Conservation (phyloP, 1,140 invertebrate species). For the Magallana angulata region DNA sequence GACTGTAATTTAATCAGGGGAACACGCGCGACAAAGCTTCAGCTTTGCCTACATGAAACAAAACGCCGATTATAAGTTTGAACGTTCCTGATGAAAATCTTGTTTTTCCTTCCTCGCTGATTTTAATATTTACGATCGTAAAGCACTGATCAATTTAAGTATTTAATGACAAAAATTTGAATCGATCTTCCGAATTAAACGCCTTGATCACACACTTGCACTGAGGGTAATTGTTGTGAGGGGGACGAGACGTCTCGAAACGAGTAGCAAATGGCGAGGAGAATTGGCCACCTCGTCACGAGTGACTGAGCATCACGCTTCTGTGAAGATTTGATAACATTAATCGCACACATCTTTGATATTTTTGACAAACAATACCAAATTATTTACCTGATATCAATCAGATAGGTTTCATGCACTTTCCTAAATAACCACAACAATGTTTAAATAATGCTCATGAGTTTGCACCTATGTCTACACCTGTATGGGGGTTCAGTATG, state of each 20-base stretch:
- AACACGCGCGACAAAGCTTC: constrained; percentile 32
- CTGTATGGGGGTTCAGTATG: neutral
- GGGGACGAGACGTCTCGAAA: constrained; percentile 8
- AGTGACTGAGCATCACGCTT: constrained; percentile 23
- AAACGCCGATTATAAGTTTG: constrained; percentile 29
- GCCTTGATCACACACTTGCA: constrained; percentile 30
- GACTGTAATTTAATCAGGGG: constrained; percentile 42
- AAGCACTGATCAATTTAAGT: constrained; percentile 33
- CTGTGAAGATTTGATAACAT: constrained; percentile 4
- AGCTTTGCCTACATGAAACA: constrained; percentile 16
- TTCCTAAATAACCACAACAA: constrained; percentile 28
- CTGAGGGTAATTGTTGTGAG: constrained; percentile 19
- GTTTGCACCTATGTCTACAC: neutral
- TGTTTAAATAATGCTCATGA: neutral
- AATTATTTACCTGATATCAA: neutral
- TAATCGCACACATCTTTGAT: neutral
- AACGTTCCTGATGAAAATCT: constrained; percentile 29
- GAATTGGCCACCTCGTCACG: constrained; percentile 11
- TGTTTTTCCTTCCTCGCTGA: constrained; percentile 27
- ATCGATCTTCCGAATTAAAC: constrained; percentile 30
- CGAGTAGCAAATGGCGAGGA: constrained; percentile 22
- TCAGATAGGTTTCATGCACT: constrained; percentile 30
- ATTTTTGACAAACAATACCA: constrained; percentile 6
- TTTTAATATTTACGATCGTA: constrained; percentile 30
- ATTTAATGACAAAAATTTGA: constrained; percentile 31